Evolutionary conservation across 64 coral and sea anemone genomes (phyloP).

Genomic region (Pachyseris speciosa): DNA sequence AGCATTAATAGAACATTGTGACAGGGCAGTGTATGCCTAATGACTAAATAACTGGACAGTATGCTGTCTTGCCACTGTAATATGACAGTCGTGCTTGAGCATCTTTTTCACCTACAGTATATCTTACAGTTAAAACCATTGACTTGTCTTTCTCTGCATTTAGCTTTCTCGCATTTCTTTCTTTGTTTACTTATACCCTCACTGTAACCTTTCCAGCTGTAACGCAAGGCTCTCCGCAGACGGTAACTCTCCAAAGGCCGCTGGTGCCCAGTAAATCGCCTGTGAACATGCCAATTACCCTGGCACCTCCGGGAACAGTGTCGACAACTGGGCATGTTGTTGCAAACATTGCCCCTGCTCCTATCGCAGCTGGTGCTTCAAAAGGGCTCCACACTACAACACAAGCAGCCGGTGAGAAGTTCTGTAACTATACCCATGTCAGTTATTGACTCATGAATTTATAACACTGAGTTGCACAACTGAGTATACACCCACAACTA

Average conservation of each 20-base stretch:
- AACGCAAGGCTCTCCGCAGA: neutral
- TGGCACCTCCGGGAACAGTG: slow-evolving; percentile 26
- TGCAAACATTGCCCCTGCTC: slow-evolving; percentile 65
- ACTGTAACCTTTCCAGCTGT: no score
- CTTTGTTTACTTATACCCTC: no score
- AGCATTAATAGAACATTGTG: no score
- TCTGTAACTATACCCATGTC: no score
- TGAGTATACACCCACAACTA: no score
- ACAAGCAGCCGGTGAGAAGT: neutral
- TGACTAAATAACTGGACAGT: no score
- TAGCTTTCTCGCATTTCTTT: neutral
- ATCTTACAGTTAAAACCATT: neutral
- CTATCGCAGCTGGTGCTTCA: slow-evolving; percentile 3
- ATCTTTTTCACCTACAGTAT: no score
- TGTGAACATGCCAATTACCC: slow-evolving; percentile 17
- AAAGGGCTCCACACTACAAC: slow-evolving; percentile 35
- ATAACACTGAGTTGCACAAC: no score
- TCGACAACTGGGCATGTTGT: slow-evolving; percentile 30
- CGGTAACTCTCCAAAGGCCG: slow-evolving; percentile 51
- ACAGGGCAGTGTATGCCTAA: no score
- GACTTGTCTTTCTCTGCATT: neutral
- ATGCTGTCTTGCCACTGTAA: no score
- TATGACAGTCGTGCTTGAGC: no score
- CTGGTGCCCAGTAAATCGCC: slow-evolving; percentile 62
- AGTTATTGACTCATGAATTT: no score